Conservation (phyloP, 1,140 invertebrate species). For the Aphelinus atriplicis region DNA sequence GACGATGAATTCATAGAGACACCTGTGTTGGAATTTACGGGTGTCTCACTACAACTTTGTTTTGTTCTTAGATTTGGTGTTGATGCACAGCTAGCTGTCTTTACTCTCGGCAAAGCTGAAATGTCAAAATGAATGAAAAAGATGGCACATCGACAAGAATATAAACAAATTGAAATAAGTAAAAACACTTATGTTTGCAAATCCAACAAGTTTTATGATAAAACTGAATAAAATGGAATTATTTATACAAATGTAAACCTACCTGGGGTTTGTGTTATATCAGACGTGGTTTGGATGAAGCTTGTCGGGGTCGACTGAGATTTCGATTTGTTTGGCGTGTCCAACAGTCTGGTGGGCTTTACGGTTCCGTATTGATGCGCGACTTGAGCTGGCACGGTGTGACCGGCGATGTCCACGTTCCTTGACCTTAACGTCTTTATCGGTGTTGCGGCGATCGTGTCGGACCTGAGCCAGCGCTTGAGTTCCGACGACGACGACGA, state of each 20-base stretch:
- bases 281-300: no score
- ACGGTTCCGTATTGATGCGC: slow-evolving; percentile 58
- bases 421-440: slow-evolving; percentile 62
- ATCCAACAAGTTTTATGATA: no score
- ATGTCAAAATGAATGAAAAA: no score
- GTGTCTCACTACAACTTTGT: slow-evolving; percentile 22
- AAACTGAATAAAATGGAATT: no score
- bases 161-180: no score
- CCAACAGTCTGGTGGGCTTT: slow-evolving; percentile 55
- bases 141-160: no score
- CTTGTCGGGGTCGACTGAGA: slow-evolving; percentile 6
- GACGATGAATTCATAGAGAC: background rate
- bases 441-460: slow-evolving; percentile 62
- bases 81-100: slow-evolving; percentile 19
- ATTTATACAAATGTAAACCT: background rate
- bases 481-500: slow-evolving; percentile 41
- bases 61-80: slow-evolving; percentile 45
- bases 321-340: slow-evolving; percentile 51
- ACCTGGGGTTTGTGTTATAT: slow-evolving; percentile 15
- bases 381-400: slow-evolving; percentile 58
- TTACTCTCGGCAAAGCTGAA: slow-evolving; percentile 19
- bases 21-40: background rate
- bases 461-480: slow-evolving; percentile 63
- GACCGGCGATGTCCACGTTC: slow-evolving; percentile 61
- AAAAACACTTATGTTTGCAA: no score